A percentile compares a stretch with the other conserved stretches of the same genome.
These are phyloP conservation scores for Mystacornis crossleyi DNA, from an alignment of 2,113 vertebrate genomes.

Conservation along the genomic window DNA sequence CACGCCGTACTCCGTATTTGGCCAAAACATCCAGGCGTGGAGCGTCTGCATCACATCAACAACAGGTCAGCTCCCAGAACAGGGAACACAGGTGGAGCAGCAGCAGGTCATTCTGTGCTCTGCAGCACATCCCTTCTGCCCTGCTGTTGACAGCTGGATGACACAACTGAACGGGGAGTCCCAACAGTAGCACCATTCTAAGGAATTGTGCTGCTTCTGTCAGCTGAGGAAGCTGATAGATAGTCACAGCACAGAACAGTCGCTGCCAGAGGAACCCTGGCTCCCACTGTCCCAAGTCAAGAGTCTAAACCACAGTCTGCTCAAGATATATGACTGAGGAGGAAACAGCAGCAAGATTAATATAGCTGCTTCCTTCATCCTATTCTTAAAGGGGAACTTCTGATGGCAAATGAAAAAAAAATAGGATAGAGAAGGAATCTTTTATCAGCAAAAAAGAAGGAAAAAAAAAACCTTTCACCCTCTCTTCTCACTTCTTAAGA, in stretches of 20 bases:
- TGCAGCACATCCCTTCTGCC: neutral
- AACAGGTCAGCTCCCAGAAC: neutral
- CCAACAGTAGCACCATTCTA: neutral
- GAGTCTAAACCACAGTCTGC: neutral
- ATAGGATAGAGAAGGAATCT: neutral
- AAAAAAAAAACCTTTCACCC: neutral
- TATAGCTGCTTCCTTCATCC: neutral
- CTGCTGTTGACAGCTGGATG: neutral
- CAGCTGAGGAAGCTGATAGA: neutral
- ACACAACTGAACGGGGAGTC: neutral
- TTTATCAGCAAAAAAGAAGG: neutral
- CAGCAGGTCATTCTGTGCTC: neutral
- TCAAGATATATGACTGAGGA: neutral
- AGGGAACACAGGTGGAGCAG: neutral
- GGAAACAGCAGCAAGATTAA: neutral
- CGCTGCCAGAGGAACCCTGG: neutral
- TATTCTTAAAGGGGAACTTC: neutral
- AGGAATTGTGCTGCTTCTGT: neutral
- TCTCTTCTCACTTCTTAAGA: neutral
- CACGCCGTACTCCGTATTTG: neutral
- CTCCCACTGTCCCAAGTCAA: neutral
- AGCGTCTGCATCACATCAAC: neutral
- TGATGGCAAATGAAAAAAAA: neutral
- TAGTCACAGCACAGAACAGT: neutral
- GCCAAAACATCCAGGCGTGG: neutral